Conservation (phyloP, 2,797 vertebrate species). For the Phoebastria nigripes region DNA sequence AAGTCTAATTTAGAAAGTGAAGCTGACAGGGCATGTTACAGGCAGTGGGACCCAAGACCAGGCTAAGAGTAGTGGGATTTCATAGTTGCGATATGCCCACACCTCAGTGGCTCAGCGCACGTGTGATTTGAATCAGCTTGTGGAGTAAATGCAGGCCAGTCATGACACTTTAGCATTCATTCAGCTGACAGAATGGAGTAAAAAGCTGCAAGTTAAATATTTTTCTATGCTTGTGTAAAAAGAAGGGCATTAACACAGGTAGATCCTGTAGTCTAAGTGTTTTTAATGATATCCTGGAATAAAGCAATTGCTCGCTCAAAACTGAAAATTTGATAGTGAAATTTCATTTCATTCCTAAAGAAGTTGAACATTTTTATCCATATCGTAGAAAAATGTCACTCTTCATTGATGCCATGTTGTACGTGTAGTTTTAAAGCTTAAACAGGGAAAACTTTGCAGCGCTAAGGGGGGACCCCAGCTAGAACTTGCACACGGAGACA, state of each 20-base stretch:
- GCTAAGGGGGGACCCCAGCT: not conserved
- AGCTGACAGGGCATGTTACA: not conserved
- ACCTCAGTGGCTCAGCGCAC: not conserved
- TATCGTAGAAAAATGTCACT: not conserved
- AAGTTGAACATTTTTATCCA: not conserved
- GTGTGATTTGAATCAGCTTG: not conserved
- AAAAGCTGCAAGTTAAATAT: not conserved
- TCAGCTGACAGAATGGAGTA: not conserved
- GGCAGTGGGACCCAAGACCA: not conserved
- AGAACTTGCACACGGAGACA: not conserved
- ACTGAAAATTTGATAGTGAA: not conserved
- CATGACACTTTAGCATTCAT: not conserved
- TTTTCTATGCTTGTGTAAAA: not conserved
- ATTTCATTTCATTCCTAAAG: not conserved
- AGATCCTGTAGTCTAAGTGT: not conserved
- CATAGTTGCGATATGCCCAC: accelerated
- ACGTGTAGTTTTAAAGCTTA: not conserved
- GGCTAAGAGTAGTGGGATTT: not conserved
- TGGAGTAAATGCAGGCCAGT: not conserved
- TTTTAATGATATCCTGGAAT: not conserved
- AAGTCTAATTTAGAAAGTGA: not conserved
- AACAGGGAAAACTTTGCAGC: not conserved
- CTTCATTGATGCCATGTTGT: not conserved
- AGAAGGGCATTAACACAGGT: not conserved
- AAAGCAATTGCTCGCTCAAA: not conserved